These are phyloP conservation scores for Acromyrmex echinatior DNA, from an alignment of 1,140 invertebrate genomes.

Conservation along the genomic window DNA sequence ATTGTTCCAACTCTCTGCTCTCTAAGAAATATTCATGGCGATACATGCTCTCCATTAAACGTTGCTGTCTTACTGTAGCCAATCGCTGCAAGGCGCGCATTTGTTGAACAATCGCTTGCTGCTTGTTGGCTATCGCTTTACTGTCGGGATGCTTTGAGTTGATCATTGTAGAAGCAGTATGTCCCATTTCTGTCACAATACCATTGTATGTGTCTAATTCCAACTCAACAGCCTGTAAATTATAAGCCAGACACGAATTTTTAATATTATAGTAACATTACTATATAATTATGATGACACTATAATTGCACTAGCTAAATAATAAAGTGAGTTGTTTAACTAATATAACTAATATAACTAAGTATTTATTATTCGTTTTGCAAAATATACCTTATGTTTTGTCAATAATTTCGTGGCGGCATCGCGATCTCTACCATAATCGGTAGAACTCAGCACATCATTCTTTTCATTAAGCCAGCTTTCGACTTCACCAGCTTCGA, in stretches of 20 bases:
- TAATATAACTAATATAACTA: background rate
- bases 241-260: constrained; percentile 1
- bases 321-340: background rate
- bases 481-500: constrained; percentile 97
- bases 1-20: constrained; percentile 95
- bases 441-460: constrained; percentile 92
- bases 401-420: constrained; percentile 96
- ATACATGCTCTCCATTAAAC: constrained; percentile 96
- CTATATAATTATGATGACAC: background rate
- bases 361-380: background rate
- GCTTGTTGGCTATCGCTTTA: constrained; percentile 92
- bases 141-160: constrained; percentile 92
- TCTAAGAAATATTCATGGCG: constrained; percentile 97
- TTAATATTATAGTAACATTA: background rate
- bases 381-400: constrained; percentile 92
- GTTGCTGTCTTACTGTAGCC: constrained; percentile 92
- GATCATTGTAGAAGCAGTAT: constrained; percentile 93
- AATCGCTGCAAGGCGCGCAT: constrained; percentile 93
- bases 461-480: constrained; percentile 96
- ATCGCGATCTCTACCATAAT: constrained; percentile 95
- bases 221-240: constrained; percentile 92
- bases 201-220: constrained; percentile 97
- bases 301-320: background rate
- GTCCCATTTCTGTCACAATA: constrained; percentile 97
- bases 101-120: constrained; percentile 92